Evolutionary conservation across 2,113 vertebrate species (phyloP), one percentile per base, ranked within the genome.

Genomic region (Tragulus kanchil): DNA sequence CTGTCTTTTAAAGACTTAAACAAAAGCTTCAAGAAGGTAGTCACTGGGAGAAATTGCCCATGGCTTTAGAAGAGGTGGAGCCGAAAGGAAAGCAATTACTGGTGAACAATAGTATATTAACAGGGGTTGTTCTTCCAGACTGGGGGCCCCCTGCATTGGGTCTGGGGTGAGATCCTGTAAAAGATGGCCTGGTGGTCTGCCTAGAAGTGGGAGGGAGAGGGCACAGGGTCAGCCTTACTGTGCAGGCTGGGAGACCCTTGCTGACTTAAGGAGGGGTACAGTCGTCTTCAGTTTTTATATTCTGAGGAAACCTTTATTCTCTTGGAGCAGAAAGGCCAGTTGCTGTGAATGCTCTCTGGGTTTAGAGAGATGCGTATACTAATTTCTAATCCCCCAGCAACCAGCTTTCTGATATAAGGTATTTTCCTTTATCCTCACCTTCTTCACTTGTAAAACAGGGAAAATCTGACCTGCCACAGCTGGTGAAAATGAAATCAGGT

Each of bases 31-130:
- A 95, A 98, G 98, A 98, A 98, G 95, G 97, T 93, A 96, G 98
- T 95, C 96, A 97, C 98, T 94, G 97, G 92, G 98, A 98, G 98
- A 98, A 99, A 97, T 97, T 98, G 98, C 98, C 93, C 65, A 83
- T 96, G 97, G 97, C 97, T 97, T 98, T 97, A 97, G 73, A 75
- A 95, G 97, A 97, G 98, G 97, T 82, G 98, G 98, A 97, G 97
- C 95, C 89, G 93, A 73, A 95, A 96, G 97, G 96, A 97, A 98
- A 98, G 98, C 98, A 98, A 98, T 99, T 98, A 98, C 97, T 98
- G 71, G 96, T 17, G 98, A 96, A 99, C 98, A 99, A 98, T 98
- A 95, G 97, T 2, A 6, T 25, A 54, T 96, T 98, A 96, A 98
- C 96, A 64, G 13, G 0, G 94, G 97, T 97, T 98, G 98, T 98